phyloP scores from a whole-genome alignment of 2,888 invertebrate species.

The Cosmorhoe ocellata region DNA sequence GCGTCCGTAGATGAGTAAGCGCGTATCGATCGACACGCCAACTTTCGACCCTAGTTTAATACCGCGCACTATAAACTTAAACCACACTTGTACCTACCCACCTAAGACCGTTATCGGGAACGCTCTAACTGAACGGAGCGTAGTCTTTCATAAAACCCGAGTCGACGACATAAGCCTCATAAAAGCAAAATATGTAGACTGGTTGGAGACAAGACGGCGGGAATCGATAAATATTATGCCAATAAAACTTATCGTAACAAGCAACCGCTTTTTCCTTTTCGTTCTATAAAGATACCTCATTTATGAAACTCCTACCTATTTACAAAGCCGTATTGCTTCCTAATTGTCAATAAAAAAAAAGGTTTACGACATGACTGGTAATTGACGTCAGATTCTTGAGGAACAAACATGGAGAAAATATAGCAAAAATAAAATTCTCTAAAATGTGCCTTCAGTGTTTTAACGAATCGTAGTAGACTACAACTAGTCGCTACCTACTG shows the following conservation, averaged over 20 bases:
- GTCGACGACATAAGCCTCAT: conserved; percentile 36
- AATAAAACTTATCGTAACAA: conserved; percentile 19
- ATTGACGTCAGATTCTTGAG: too few species aligned
- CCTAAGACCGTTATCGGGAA: conserved; percentile 47
- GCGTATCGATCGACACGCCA: conserved; percentile 70
- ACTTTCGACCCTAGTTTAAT: conserved; percentile 75
- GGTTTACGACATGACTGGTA: too few species aligned
- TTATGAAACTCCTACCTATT: not conserved
- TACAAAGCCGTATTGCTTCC: not conserved
- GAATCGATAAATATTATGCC: conserved; percentile 12
- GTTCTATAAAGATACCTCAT: not conserved
- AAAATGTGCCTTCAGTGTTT: too few species aligned
- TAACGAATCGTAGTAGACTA: too few species aligned
- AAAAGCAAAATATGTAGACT: conserved; percentile 34
- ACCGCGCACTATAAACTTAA: conserved; percentile 62
- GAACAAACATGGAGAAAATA: too few species aligned
- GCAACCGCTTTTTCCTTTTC: conserved; percentile 2
- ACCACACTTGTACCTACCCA: conserved; percentile 55
- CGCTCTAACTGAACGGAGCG: conserved; percentile 45
- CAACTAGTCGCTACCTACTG: too few species aligned
- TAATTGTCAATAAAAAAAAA: too few species aligned
- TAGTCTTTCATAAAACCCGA: conserved; percentile 48
- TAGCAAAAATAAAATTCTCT: too few species aligned
- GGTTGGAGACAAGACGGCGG: conserved; percentile 26
- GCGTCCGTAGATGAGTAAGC: conserved; percentile 73